Evolutionary conservation across 2,888 invertebrate genomes (phyloP).

Genomic region (Melanargia galathea): DNA sequence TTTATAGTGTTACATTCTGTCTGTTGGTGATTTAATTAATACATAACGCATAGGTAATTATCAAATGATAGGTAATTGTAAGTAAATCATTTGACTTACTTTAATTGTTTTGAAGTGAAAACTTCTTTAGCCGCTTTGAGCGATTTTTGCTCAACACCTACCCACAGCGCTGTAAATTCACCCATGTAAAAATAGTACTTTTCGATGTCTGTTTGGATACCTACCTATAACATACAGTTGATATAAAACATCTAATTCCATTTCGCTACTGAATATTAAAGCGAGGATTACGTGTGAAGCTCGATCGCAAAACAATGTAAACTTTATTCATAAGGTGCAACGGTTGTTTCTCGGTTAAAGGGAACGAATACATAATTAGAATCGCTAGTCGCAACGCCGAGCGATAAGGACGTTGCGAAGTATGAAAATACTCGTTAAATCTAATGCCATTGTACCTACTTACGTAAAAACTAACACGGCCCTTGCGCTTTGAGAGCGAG

Average conservation of each 20-base stretch:
- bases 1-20: too few relatives aligned
- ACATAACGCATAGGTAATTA: too few relatives aligned
- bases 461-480: not conserved
- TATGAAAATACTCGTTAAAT: constrained; percentile 1
- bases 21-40: too few relatives aligned
- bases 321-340: not conserved
- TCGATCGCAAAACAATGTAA: not conserved
- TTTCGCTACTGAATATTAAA: constrained; percentile 10
- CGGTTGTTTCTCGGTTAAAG: not conserved
- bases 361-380: not conserved
- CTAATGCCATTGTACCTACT: not conserved
- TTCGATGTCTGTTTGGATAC: not conserved
- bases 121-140: too few relatives aligned
- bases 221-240: not conserved
- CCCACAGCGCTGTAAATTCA: too few relatives aligned
- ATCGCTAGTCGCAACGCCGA: not conserved
- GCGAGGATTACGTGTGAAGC: not conserved
- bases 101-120: too few relatives aligned
- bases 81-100: too few relatives aligned
- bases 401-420: constrained; percentile 1
- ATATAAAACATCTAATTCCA: not conserved
- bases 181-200: not conserved
- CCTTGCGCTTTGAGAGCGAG: not conserved
- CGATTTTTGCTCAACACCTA: too few relatives aligned
- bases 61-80: too few relatives aligned